These are phyloP conservation scores for Eolophus roseicapilla DNA, from an alignment of 2,113 vertebrate species.

Conservation along the genomic window DNA sequence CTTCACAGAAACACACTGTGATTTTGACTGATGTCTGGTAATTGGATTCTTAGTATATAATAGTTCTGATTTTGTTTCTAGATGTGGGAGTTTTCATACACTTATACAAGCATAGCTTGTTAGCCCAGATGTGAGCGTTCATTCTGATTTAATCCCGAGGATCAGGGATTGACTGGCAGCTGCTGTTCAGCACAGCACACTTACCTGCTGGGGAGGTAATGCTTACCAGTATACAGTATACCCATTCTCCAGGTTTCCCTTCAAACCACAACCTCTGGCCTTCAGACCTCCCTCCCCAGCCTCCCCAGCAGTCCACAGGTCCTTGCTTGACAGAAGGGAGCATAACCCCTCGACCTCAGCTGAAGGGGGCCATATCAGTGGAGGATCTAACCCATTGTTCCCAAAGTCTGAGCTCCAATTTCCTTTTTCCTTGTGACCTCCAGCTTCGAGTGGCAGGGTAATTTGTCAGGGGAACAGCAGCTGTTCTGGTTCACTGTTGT, in stretches of 20 bases:
- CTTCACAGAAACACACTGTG: neutral
- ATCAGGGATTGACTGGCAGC: neutral
- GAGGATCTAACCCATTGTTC: neutral
- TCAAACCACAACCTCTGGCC: neutral
- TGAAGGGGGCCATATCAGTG: accelerated
- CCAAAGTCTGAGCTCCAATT: neutral
- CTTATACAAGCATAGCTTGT: neutral
- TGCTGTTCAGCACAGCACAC: neutral
- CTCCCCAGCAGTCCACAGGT: neutral
- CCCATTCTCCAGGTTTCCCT: neutral
- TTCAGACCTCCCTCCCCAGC: neutral
- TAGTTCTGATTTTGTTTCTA: neutral
- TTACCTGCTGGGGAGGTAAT: neutral
- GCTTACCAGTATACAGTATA: neutral
- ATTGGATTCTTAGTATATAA: neutral
- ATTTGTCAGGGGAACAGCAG: neutral
- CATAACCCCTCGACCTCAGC: neutral
- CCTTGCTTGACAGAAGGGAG: neutral
- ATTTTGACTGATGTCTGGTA: neutral
- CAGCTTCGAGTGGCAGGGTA: neutral
- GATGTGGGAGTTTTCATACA: neutral
- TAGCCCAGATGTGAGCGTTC: neutral
- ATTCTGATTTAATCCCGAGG: neutral
- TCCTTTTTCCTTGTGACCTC: neutral
- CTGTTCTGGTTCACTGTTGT: neutral